Percentiles rank a stretch among this genome's conserved stretches.
Conservation (phyloP, 2,888 invertebrate species). For the Agrenia bidenticulata region DNA sequence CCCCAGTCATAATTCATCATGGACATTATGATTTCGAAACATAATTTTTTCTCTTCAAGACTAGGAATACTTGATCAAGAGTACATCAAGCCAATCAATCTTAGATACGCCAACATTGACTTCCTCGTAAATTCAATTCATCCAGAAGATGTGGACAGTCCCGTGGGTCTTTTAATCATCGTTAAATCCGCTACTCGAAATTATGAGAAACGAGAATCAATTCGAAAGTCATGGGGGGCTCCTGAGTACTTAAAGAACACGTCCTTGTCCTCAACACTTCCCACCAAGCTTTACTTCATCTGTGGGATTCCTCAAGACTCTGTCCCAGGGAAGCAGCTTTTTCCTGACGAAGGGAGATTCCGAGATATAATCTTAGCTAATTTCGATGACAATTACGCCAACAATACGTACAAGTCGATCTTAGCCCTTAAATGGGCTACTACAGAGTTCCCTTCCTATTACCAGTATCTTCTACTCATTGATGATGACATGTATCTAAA, state of each 20-base stretch:
- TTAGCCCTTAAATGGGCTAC: constrained; percentile 77
- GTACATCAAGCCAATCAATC: constrained; percentile 10
- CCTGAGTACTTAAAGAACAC: constrained; percentile 16
- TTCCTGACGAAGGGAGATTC: constrained; percentile 54
- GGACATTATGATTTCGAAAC: no score
- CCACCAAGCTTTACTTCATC: constrained; percentile 44
- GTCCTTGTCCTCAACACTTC: constrained; percentile 7
- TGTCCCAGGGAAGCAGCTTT: constrained; percentile 4
- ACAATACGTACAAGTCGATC: constrained; percentile 81
- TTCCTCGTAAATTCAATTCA: not conserved
- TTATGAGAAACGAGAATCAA: constrained; percentile 65
- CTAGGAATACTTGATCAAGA: no score
- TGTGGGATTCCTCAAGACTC: constrained; percentile 23
- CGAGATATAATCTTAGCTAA: constrained; percentile 75
- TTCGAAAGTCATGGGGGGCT: constrained; percentile 73
- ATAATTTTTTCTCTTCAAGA: no score
- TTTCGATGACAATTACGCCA: constrained; percentile 74
- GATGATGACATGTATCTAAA: constrained; percentile 36
- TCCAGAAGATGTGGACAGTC: not conserved
- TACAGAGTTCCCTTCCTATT: constrained; percentile 52
- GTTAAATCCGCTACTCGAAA: constrained; percentile 71
- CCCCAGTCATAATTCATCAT: no score
- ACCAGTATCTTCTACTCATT: constrained; percentile 29
- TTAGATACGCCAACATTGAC: not conserved
- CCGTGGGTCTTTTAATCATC: constrained; percentile 61